Evolutionary conservation across 2,888 invertebrate species (phyloP), one percentile per base, ranked within the genome.

Genomic region (Caenorhabditis japonica): DNA sequence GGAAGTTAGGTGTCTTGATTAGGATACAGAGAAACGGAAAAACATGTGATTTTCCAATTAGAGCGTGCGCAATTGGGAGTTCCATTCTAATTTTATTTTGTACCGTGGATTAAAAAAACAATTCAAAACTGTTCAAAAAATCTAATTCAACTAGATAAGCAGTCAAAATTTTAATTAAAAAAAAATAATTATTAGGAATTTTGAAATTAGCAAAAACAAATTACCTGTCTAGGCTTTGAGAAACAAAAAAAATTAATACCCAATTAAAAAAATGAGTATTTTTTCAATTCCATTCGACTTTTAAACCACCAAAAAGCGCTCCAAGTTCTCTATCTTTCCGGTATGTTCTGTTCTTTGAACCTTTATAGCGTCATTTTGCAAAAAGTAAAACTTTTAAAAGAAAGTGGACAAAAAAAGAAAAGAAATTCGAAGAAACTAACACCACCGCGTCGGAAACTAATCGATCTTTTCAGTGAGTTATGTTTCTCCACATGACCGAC

Each of bases 41-140:
- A 55, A 55, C 53, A 64, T 55, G 47, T 25, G 25, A 64, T 64
- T 64, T 55, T n/a, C 12, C 25, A 53, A n/a, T n/a, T n/a, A n/a
- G 17, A 13, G 30, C 30, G 7, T 7, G 10, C 7, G 7, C 30
- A 30, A 7, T 30, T 30, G 7, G 30, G 10, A 7, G 30, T 30
- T 5, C 10, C 30, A 30, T 30, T 10, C 10, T 30, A 30, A 30
- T n/a, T n/a, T n/a, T n/a, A n/a, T n/a, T 30, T 10, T 7, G 30
- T 30, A 30, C 30, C 10, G 30, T 30, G 12, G 39, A 30, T 23
- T 34, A 17, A 25, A 30, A 38, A 12, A 44, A 38, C 38, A 44
- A 39, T 21, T 43, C 41, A 21, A 34, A 19, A 43, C 33, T 62
- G 46, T 25, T n/a, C n/a, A n/a, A n/a, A n/a, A n/a, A n/a, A n/a